Evolutionary conservation across 2,888 invertebrate species (phyloP), one percentile per base, ranked within the genome.

Genomic region (Amiota minor): DNA sequence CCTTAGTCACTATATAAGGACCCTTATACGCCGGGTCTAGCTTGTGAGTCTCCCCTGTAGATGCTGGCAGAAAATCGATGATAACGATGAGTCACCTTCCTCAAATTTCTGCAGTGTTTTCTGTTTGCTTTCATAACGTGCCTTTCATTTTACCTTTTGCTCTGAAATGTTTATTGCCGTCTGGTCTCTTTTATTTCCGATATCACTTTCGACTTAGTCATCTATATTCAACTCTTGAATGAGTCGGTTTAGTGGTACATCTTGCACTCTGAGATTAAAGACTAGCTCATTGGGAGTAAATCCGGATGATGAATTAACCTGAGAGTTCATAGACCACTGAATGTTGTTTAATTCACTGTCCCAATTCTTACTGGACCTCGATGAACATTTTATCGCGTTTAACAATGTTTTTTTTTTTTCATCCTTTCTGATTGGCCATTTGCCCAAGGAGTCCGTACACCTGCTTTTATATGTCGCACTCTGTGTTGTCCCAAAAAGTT

Each of bases 351-450:
- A 6, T 4, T 35, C 35, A 6, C 4, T 8, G 35, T 35, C 35
- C 35, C 35, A 35, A 35, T 35, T 8, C 6, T 35, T 35, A 6
- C 4, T 35, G 2, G 35, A 35, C 35, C 6, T 35, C 6, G 35
- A 6, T 35, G 35, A 4, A 6, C 35, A 35, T 35, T 35, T 35
- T 35, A 35, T 6, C 2, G 35, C 35, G 6, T 35, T 35, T 35
- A 2, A 8, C 35, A 35, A 35, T 4, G 35, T 35, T 35, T 35
- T n/a, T 47, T 70, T n/a, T 72, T 70, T 11, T 76, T 74, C 1
- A 73, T 73, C 12, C 76, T 59, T 35, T 77, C 76, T 10, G 75
- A 76, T 8, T 75, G 71, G 3, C 77, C 76, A 23, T 79, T 78
- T 9, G 74, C 74, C 45, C 76, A 47, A 1, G 76, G 75, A 11